Evolutionary conservation across 1,140 invertebrate genomes (phyloP), one percentile per base, ranked within the genome.

Genomic region (Camponotus floridanus): DNA sequence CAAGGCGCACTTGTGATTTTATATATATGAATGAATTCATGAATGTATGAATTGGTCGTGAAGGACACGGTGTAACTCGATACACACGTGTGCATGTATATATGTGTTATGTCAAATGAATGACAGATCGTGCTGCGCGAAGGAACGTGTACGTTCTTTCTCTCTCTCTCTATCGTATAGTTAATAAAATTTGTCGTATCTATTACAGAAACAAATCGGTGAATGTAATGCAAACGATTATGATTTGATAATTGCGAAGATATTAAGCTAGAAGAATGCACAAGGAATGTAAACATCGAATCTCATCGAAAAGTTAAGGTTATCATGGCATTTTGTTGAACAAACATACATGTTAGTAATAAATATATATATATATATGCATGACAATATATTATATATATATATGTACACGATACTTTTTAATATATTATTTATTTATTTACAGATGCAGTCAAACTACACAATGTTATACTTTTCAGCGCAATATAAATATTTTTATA

Each of bases 351-450:
- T n/a, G 33, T 57, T 31, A 62, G 26, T 80, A 55, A 67, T 13
- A 36, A 39, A 11, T 31, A 71, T 42, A 68, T 31, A 3, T 26
- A 26, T 76, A 62, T 11, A 7, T 76, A 33, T 31, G 7, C 18
- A 26, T 39, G 0, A 36, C 36, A 39, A 9, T 31, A 42, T 31
- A 18, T 42, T 26, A 61, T 76, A 62, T 11, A 3, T n/a, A n/a
- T n/a, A n/a, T n/a, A n/a, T n/a, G n/a, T n/a, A n/a, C 62, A 26
- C 26, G 26, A 26, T 26, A 42, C 15, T 78, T 51, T 51, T 26
- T 31, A 70, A 26, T 39, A 68, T 18, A 36, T 57, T 70, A 55
- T 70, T 70, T 70, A 36, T 80, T 79, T 55, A 36, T 80, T 79
- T 55, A 3, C 18, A 71, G 51, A 8, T 81, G 9, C n/a, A 36